phyloP scores from a whole-genome alignment of 1,140 invertebrate genomes.

The Nilaparvata lugens region DNA sequence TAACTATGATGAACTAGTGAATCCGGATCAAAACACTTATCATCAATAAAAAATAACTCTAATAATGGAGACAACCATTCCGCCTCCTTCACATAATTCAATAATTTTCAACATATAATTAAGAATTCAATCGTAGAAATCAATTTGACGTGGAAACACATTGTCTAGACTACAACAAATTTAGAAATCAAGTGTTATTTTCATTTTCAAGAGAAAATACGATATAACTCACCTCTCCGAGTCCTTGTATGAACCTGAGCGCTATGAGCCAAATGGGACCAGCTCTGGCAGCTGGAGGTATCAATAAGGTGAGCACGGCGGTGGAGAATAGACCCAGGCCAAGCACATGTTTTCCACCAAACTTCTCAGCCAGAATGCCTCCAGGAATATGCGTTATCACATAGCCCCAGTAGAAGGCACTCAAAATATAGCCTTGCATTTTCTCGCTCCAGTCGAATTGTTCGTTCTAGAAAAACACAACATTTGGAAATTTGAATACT shows the following conservation, averaged over 20 bases:
- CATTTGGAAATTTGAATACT: no score
- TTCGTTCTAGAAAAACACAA: slow-evolving; percentile 21
- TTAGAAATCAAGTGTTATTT: no score
- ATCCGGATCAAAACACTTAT: no score
- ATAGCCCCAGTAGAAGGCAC: slow-evolving; percentile 52
- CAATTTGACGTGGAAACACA: background rate
- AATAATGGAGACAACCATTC: no score
- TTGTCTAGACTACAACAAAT: no score
- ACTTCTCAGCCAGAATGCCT: slow-evolving; percentile 46
- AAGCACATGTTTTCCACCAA: slow-evolving; percentile 43
- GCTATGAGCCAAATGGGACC: slow-evolving; percentile 35
- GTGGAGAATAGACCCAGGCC: slow-evolving; percentile 41
- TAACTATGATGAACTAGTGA: no score
- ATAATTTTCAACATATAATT: no score
- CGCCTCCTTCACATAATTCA: no score
- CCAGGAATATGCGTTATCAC: slow-evolving; percentile 51
- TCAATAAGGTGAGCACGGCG: slow-evolving; percentile 38
- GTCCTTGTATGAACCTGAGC: slow-evolving; percentile 43
- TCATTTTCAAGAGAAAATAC: background rate
- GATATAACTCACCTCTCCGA: slow-evolving; percentile 42
- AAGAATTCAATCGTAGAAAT: no score
- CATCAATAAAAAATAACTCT: no score
- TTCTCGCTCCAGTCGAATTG: slow-evolving; percentile 52
- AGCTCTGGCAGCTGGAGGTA: slow-evolving; percentile 30
- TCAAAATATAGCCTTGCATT: slow-evolving; percentile 48